Evolutionary conservation across 1,140 invertebrate species (phyloP), one percentile per base, ranked within the genome.

Genomic region (Hyles euphorbiae): DNA sequence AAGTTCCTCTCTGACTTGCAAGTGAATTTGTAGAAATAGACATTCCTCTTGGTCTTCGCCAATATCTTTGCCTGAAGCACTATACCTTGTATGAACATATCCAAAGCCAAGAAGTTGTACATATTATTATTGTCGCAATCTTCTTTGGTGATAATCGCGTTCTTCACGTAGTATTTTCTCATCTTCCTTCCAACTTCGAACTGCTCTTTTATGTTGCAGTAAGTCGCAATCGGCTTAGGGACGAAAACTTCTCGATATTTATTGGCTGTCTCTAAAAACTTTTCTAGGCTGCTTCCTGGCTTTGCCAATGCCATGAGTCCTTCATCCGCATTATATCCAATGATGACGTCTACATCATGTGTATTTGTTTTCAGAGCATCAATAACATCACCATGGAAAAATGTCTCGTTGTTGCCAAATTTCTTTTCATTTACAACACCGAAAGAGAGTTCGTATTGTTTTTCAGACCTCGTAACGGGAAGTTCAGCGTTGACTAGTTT

Each of bases 121-220:
- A 65, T 47, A 36, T 44, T 22, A 40, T 22, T 22, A 22, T 22
- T 22, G 22, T 63, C 61, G 44, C 54, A 47, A 10, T 71, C 59
- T 8, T 61, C 10, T 9, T 45, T 46, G 10, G 58, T 64, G 1
- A 88, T 58, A 3, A 59, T 55, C 61, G 83, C 66, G 4, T 88
- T 63, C 7, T 81, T 80, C 56, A 87, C 83, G 72, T 91, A 91
- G 75, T 83, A 90, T 22, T 81, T 54, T 59, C 68, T 77, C 3
- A 91, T 74, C 61, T 71, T 68, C 10, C 79, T 58, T 3, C 76
- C 74, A 6, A 88, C 66, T 36, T 76, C 45, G 53, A 67, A 32
- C n/a, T 61, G 58, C 9, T 57, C 40, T 9, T 3, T 34, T 5
- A 60, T 53, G 2, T 47, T 9, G 33, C 49, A 50, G 12, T 61